phyloP scores from a whole-genome alignment of 2,797 vertebrate genomes.

The Notamacropus eugenii region DNA sequence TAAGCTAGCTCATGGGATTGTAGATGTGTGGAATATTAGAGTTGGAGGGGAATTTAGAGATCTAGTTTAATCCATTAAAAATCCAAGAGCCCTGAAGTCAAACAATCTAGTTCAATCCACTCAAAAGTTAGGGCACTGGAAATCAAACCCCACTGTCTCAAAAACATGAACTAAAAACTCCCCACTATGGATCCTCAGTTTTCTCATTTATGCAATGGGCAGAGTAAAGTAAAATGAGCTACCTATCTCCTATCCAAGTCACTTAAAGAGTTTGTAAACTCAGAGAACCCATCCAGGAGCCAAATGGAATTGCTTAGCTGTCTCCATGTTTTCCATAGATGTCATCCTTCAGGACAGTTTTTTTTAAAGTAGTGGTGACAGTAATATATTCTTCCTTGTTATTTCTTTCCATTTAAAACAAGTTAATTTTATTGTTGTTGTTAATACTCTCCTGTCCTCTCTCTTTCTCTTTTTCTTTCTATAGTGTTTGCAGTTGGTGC shows the following conservation, averaged over 20 bases:
- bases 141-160: not conserved
- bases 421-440: conserved; percentile 56
- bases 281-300: not conserved
- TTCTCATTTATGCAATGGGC: not conserved
- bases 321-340: not conserved
- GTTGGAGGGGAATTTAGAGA: not conserved
- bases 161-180: not conserved
- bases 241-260: conserved; percentile 26
- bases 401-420: conserved; percentile 51
- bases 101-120: not conserved
- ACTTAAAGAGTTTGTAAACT: not conserved
- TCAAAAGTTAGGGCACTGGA: not conserved
- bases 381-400: conserved; percentile 14
- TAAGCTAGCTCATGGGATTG: not conserved
- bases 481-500: conserved; percentile 75
- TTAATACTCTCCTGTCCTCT: conserved; percentile 46
- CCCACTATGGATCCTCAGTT: not conserved
- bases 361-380: not conserved
- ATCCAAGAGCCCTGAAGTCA: not conserved
- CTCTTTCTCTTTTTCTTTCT: conserved; percentile 65
- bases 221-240: conserved; percentile 27
- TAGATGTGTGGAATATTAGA: not conserved
- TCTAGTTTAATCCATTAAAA: not conserved
- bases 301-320: not conserved
- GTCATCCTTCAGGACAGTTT: not conserved